Evolutionary conservation across 2,797 vertebrate genomes (phyloP), one percentile per base, ranked within the genome.

Genomic region (Rhinogobio ventralis): DNA sequence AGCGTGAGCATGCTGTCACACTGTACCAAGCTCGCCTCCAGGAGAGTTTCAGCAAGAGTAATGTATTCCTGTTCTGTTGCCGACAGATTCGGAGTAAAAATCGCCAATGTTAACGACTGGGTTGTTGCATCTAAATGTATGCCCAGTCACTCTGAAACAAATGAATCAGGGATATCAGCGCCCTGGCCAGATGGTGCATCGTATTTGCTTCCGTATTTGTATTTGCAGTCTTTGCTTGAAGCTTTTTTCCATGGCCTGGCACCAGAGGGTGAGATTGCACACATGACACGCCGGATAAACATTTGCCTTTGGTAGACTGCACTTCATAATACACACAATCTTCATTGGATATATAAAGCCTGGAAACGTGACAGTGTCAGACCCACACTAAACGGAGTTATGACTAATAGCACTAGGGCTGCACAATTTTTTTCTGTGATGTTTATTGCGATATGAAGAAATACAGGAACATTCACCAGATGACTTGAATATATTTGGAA

Each of bases 231-330:
- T 85, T 87, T 64, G 78, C 67, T 79, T 20, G 23, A 64, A 71
- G 45, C 19, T 57, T 69, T 30, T 68, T 49, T 66, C 42, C 20
- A 36, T 64, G 36, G 75, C 46, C 69, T 25, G 73, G 73, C 66
- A 87, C 71, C 51, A 84, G 78, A 64, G 67, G 46, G 60, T 83
- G 51, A 64, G 42, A 39, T 13, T n/a, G 53, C 73, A 73, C 66
- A 73, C 72, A 78, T 36, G 55, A 88, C 77, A 33, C 17, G 25
- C 75, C 73, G 71, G 66, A 73, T 86, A 89, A 88, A 88, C 88
- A 86, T 90, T 87, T 85, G 81, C 73, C 74, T 84, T 71, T 67
- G 85, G 82, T 85, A 84, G 67, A 86, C 74, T 85, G 74, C 57
- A 51, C 82, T 85, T 86, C 80, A 80, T 28, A 84, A 79, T 60